Evolutionary conservation across 2,113 vertebrate genomes (phyloP).

Genomic region (Phrynosoma platyrhinos): DNA sequence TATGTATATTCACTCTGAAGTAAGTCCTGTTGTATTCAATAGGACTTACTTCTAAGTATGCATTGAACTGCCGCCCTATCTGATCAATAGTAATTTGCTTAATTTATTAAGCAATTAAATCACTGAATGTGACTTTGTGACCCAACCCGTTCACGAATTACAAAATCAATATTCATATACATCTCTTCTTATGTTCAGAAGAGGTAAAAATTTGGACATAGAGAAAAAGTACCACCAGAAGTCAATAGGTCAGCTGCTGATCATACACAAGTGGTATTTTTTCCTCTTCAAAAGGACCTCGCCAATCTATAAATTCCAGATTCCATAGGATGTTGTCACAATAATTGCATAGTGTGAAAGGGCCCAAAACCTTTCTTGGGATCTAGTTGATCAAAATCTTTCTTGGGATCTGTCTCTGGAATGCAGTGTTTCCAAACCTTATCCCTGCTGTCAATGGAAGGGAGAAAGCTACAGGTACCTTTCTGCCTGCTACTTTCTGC

Average conservation of each 20-base stretch:
- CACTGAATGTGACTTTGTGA: not conserved
- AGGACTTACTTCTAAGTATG: not conserved
- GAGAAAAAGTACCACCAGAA: not conserved
- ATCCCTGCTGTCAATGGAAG: not conserved
- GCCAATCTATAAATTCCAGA: no score
- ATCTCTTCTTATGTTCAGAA: not conserved
- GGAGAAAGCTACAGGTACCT: not conserved
- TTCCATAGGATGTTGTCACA: no score
- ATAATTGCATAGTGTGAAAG: no score
- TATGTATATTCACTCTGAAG: not conserved
- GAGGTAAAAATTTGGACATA: not conserved
- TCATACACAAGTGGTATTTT: not conserved
- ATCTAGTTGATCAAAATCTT: not conserved
- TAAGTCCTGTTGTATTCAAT: not conserved
- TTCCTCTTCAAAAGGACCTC: not conserved
- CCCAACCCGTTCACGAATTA: not conserved
- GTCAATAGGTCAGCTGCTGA: not conserved
- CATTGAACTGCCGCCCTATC: not conserved
- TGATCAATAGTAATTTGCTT: constrained; percentile 1
- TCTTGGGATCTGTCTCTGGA: not conserved
- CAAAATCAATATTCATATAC: not conserved
- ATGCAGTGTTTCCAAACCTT: not conserved
- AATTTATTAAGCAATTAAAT: not conserved
- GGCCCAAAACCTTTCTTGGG: not conserved
- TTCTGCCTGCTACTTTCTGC: not conserved